These are phyloP conservation scores for Cydia fagiglandana DNA, from an alignment of 1,140 invertebrate genomes.

Conservation along the genomic window DNA sequence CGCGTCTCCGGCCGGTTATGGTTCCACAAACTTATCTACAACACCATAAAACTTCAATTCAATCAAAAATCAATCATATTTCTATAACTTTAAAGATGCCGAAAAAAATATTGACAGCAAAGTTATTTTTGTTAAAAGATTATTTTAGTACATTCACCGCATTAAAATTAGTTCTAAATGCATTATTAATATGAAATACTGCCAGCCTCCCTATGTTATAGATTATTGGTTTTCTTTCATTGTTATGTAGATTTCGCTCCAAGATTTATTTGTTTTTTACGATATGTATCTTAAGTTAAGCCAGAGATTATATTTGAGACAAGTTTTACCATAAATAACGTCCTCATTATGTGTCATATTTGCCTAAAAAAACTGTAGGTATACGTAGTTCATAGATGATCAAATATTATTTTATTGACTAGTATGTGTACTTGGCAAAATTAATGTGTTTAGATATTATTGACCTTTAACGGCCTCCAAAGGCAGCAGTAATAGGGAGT, in stretches of 20 bases:
- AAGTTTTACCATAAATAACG: constrained; percentile 15
- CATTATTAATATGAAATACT: constrained; percentile 73
- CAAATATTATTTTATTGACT: background rate
- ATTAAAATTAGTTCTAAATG: constrained; percentile 68
- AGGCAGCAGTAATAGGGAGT: too few relatives aligned
- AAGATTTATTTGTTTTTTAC: constrained; percentile 57
- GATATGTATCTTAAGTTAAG: constrained; percentile 37
- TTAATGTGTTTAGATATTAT: background rate
- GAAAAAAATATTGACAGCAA: constrained; percentile 35
- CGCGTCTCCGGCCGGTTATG: constrained; percentile 43
- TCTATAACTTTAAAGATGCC: background rate
- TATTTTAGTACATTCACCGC: constrained; percentile 55
- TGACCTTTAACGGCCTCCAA: background rate
- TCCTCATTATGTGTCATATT: background rate
- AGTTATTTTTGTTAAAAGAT: constrained; percentile 48
- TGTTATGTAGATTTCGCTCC: constrained; percentile 63
- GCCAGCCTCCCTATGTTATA: constrained; percentile 69
- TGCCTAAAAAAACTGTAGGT: background rate
- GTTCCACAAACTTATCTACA: constrained; percentile 36
- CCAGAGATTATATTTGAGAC: constrained; percentile 4
- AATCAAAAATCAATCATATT: background rate
- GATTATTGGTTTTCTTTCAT: constrained; percentile 65
- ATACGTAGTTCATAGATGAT: background rate
- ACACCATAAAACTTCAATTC: constrained; percentile 37
- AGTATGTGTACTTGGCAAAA: background rate